These are phyloP conservation scores for Pristiophorus japonicus DNA, from an alignment of 2,113 vertebrate genomes.

Conservation along the genomic window DNA sequence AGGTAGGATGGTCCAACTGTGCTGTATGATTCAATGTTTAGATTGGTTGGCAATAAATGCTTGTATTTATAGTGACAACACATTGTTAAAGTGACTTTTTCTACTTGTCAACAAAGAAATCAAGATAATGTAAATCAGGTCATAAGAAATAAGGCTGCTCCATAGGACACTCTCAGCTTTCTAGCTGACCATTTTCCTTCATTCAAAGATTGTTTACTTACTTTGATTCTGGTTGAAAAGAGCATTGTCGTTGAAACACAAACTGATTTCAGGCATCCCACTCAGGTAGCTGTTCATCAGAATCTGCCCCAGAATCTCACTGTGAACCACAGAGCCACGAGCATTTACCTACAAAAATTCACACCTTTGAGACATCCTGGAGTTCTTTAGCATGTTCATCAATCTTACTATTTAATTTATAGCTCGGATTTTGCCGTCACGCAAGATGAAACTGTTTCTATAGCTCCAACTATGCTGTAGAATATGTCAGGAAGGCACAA, in stretches of 20 bases:
- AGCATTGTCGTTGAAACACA: slow-evolving; percentile 24
- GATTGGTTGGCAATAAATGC: background rate
- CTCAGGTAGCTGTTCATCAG: background rate
- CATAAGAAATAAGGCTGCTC: background rate
- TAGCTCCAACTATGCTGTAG: background rate
- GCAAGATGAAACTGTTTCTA: background rate
- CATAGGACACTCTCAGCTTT: too few species aligned
- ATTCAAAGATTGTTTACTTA: background rate
- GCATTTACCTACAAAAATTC: slow-evolving; percentile 13
- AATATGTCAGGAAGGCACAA: background rate
- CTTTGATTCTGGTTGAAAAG: background rate
- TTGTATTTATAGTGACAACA: background rate
- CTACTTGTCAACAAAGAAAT: background rate
- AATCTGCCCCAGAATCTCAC: slow-evolving; percentile 28
- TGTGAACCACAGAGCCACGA: background rate
- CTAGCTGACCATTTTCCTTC: background rate
- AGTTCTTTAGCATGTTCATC: background rate
- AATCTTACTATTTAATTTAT: background rate
- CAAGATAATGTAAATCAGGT: background rate
- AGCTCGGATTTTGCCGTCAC: background rate
- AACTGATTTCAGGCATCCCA: slow-evolving; percentile 27
- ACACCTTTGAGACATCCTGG: background rate
- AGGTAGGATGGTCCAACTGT: background rate
- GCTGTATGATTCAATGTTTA: background rate
- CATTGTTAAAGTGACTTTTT: background rate